Evolutionary conservation across 2,797 vertebrate genomes (phyloP).

Genomic region (Enteromius trimaculatus): DNA sequence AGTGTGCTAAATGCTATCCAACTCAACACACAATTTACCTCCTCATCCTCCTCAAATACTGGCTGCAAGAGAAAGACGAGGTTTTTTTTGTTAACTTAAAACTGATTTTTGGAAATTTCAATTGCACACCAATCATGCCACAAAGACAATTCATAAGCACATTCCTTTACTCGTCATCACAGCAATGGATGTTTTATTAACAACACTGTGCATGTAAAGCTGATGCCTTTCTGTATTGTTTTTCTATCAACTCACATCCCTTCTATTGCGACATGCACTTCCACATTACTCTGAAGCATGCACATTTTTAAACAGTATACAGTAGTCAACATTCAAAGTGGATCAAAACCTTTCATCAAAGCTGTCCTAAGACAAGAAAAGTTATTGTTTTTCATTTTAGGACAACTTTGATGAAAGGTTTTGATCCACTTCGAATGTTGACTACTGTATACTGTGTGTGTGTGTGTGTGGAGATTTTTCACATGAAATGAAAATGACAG

Average conservation of each 20-base stretch:
- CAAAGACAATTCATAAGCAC: slow-evolving; percentile 1
- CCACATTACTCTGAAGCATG: neutral
- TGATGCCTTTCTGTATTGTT: neutral
- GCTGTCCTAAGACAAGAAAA: no score
- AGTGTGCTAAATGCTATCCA: neutral
- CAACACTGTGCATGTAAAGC: neutral
- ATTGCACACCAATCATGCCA: slow-evolving; percentile 36
- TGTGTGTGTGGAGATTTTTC: neutral
- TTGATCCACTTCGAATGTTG: no score
- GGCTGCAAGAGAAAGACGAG: slow-evolving; percentile 69
- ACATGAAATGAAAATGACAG: neutral
- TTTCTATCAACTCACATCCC: neutral
- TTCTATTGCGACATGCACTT: neutral
- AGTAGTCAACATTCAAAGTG: no score
- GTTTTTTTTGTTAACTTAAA: slow-evolving; percentile 14
- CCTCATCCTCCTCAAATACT: slow-evolving; percentile 67
- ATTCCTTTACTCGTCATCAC: neutral
- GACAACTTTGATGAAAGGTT: no score
- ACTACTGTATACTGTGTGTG: neutral
- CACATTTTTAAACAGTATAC: neutral
- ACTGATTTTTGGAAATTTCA: neutral
- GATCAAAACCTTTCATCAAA: no score
- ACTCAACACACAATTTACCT: slow-evolving; percentile 50
- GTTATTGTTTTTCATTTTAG: no score
- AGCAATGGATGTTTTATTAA: slow-evolving; percentile 4